Evolutionary conservation across 1,140 invertebrate species (phyloP), one percentile per base, ranked within the genome.

Genomic region (Anagrus nilaparvatae): DNA sequence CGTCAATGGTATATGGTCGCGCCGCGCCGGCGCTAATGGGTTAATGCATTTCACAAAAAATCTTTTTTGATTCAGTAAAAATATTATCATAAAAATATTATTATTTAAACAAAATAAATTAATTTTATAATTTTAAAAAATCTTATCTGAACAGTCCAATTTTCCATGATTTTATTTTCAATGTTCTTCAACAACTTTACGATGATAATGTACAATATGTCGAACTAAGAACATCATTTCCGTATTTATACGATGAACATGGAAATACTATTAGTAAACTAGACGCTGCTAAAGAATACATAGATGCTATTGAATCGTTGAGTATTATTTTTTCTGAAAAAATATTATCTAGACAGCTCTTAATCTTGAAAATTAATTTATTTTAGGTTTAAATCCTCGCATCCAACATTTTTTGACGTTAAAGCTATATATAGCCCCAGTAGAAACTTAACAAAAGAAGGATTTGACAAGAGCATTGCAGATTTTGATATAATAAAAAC

Each of bases 131-230:
- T 17, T 14, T 8, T 14, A 18, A 17, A 18, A 18, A 33, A 18
- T 18, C 31, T 17, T 33, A 18, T 19, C 5, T 17, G n/a, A 25
- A 18, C 16, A 56, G 73, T 48, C 81, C 83, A 0, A 74, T 83
- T 3, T 84, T 80, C 61, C 72, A 77, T 38, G 72, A 79, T 25
- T 83, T 84, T 55, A 76, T 81, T 48, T 80, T 80, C 48, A 75
- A 80, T 41, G 71, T 75, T 4, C 65, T 91, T 12, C 61, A 76
- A 48, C 79, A 86, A 50, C 69, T 84, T 3, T 76, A 79, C 49
- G 71, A 81, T 1, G 87, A 91, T 51, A 86, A 87, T 55, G 71
- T 91, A 0, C 76, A 84, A 66, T 89, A 88, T 47, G 52, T 86
- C 0, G 87, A 92, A 69, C 54, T 90, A 4, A 59, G 79, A 50